These are phyloP conservation scores for Dasypolia templi DNA, from an alignment of 2,888 invertebrate genomes.

Conservation along the genomic window DNA sequence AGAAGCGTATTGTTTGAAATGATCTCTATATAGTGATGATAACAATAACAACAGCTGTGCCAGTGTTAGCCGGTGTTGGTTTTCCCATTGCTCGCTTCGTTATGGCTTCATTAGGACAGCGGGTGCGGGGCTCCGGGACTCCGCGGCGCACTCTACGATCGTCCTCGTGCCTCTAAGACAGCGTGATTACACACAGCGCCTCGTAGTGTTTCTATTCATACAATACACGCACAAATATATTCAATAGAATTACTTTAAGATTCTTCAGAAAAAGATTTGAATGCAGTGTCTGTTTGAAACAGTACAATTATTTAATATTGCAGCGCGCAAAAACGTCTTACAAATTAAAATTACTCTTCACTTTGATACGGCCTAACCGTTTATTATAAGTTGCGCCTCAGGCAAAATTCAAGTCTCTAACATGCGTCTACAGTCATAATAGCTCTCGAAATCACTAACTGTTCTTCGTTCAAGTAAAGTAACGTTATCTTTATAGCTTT, in stretches of 20 bases:
- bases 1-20: constrained; percentile 74
- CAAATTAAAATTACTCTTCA: constrained; percentile 18
- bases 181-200: constrained; percentile 57
- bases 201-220: constrained; percentile 42
- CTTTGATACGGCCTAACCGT: constrained; percentile 16
- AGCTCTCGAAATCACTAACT: constrained; percentile 70
- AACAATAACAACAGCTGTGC: constrained; percentile 84
- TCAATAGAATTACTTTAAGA: constrained; percentile 10
- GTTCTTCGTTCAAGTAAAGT: constrained; percentile 74
- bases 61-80: constrained; percentile 78
- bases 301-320: constrained; percentile 17
- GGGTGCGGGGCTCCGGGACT: constrained; percentile 63
- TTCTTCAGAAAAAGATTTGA: constrained; percentile 5
- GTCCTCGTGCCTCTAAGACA: constrained; percentile 51
- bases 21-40: constrained; percentile 76
- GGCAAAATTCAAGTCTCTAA: constrained; percentile 72
- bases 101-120: constrained; percentile 85
- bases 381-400: constrained; percentile 41
- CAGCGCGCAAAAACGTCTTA: constrained; percentile 17
- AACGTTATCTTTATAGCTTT: constrained; percentile 68
- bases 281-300: constrained; percentile 19
- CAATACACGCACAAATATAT: constrained; percentile 21
- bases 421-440: constrained; percentile 74
- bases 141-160: constrained; percentile 49
- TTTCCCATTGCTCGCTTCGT: constrained; percentile 82